These are phyloP conservation scores for Prorops nasuta DNA, from an alignment of 1,140 invertebrate species.

Conservation along the genomic window DNA sequence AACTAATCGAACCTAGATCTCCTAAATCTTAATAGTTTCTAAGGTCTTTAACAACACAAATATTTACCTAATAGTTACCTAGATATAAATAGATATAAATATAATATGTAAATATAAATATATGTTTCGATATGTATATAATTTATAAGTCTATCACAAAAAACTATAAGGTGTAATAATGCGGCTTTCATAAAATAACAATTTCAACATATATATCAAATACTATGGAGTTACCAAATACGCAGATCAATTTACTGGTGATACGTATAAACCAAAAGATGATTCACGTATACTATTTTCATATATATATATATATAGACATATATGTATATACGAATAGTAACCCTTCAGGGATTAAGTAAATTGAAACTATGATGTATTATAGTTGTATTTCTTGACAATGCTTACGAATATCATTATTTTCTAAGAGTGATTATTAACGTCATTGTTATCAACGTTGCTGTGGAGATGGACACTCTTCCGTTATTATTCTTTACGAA, in stretches of 20 bases:
- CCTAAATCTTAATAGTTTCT: constrained; percentile 35
- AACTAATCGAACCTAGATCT: constrained; percentile 53
- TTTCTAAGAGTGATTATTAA: too few relatives aligned
- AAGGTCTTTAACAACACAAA: constrained; percentile 33
- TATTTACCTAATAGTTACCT: constrained; percentile 34
- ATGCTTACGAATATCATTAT: too few relatives aligned
- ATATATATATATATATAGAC: constrained; percentile 11
- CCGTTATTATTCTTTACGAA: too few relatives aligned
- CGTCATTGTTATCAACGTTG: too few relatives aligned
- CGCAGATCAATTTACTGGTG: constrained; percentile 28
- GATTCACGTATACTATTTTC: constrained; percentile 7
- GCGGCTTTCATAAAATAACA: constrained; percentile 52
- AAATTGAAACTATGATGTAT: too few relatives aligned
- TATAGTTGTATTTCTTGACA: too few relatives aligned
- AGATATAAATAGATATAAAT: constrained; percentile 25
- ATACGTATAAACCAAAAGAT: constrained; percentile 26
- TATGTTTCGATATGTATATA: constrained; percentile 44
- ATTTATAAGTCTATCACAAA: constrained; percentile 47
- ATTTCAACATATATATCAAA: constrained; percentile 55
- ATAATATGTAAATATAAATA: constrained; percentile 25
- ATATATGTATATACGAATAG: constrained; percentile 12
- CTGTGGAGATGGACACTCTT: too few relatives aligned
- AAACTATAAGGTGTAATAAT: constrained; percentile 46
- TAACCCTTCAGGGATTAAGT: constrained; percentile 39
- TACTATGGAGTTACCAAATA: constrained; percentile 44